Evolutionary conservation across 1,140 invertebrate genomes (phyloP).

Genomic region (Megalonaias nervosa): DNA sequence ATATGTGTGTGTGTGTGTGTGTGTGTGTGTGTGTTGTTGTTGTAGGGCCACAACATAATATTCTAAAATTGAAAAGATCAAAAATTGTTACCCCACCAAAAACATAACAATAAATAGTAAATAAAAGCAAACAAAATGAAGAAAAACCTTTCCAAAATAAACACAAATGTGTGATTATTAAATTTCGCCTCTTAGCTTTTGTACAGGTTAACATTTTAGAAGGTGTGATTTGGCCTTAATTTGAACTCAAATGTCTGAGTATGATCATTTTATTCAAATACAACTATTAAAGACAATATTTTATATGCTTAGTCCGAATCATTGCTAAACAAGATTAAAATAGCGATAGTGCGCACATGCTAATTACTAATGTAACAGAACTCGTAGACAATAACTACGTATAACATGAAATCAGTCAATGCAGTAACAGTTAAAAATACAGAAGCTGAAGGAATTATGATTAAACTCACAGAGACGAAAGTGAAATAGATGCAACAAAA

Average conservation of each 20-base stretch:
- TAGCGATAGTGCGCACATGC: too few relatives aligned
- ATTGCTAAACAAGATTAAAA: too few relatives aligned
- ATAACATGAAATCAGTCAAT: too few relatives aligned
- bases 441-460: too few relatives aligned
- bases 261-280: too few relatives aligned
- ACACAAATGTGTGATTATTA: constrained; percentile 5
- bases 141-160: constrained; percentile 11
- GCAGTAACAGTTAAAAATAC: too few relatives aligned
- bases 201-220: background rate
- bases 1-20: constrained; percentile 3
- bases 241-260: background rate
- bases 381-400: too few relatives aligned
- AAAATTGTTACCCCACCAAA: background rate
- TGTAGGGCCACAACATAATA: background rate
- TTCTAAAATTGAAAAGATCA: background rate
- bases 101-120: background rate
- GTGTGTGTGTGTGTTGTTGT: constrained; percentile 2
- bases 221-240: background rate
- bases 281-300: too few relatives aligned
- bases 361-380: too few relatives aligned
- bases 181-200: background rate
- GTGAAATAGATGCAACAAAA: too few relatives aligned
- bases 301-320: too few relatives aligned
- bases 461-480: too few relatives aligned
- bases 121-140: constrained; percentile 13